phyloP scores from a whole-genome alignment of 2,888 invertebrate genomes.

The Nomada goodeniana region DNA sequence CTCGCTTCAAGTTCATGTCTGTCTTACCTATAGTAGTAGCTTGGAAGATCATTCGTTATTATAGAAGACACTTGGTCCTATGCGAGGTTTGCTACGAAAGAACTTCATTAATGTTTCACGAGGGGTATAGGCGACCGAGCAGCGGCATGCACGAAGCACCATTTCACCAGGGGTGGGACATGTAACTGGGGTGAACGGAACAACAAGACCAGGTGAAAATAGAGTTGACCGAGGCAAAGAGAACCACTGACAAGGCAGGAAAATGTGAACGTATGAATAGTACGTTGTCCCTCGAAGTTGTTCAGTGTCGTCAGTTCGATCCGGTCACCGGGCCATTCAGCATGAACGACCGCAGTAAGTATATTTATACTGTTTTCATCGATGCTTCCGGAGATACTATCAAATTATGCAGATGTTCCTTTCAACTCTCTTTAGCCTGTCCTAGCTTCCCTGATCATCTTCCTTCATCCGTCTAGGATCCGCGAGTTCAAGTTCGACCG shows the following conservation, averaged over 20 bases:
- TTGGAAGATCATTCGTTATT: background rate
- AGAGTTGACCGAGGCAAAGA: slow-evolving; percentile 45
- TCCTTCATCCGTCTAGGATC: background rate
- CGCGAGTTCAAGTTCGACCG: background rate
- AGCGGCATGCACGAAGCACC: background rate
- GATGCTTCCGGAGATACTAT: background rate
- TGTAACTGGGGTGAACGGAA: slow-evolving; percentile 44
- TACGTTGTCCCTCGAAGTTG: slow-evolving; percentile 79
- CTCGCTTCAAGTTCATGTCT: slow-evolving; percentile 2
- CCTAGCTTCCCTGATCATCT: background rate
- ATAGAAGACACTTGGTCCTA: background rate
- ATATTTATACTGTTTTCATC: slow-evolving; percentile 52
- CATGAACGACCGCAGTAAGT: slow-evolving; percentile 81
- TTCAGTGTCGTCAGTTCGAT: slow-evolving; percentile 83
- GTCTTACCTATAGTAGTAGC: background rate
- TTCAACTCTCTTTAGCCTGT: background rate
- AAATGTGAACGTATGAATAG: slow-evolving; percentile 77
- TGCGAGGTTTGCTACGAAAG: background rate
- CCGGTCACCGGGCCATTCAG: slow-evolving; percentile 83
- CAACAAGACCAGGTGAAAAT: slow-evolving; percentile 47
- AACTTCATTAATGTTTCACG: slow-evolving; percentile 19
- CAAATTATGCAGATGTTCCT: background rate
- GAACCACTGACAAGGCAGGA: slow-evolving; percentile 66
- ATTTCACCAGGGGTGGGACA: slow-evolving; percentile 6
- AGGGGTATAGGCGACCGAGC: background rate